These are phyloP conservation scores for Poeciliopsis turneri DNA, from an alignment of 2,797 vertebrate species.

Conservation along the genomic window DNA sequence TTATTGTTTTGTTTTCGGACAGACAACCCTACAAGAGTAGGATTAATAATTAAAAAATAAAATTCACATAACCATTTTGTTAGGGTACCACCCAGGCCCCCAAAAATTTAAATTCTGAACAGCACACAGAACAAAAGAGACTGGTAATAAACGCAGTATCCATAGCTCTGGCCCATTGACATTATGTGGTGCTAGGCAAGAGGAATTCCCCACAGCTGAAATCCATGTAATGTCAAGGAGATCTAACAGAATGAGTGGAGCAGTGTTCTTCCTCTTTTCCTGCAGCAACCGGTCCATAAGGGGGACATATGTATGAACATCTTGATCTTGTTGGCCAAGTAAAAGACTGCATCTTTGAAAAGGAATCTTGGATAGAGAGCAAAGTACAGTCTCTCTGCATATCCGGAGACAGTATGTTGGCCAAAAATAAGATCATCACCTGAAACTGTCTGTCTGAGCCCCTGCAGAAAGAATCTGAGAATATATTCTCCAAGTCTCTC, in stretches of 20 bases:
- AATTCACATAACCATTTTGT: not conserved
- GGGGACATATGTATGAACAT: not conserved
- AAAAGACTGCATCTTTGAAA: not conserved
- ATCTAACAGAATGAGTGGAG: not conserved
- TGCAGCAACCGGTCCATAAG: not conserved
- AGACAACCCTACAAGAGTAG: not conserved
- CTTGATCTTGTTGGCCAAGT: not conserved
- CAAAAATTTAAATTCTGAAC: not conserved
- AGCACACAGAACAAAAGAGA: not conserved
- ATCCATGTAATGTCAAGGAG: not conserved
- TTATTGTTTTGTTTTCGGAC: not conserved
- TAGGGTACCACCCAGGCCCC: not conserved
- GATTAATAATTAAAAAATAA: not conserved
- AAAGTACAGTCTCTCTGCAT: not conserved
- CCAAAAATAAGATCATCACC: not conserved
- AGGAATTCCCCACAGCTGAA: not conserved
- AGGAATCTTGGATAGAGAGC: not conserved
- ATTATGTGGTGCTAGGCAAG: not conserved
- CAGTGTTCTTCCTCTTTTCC: not conserved
- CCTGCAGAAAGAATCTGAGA: not conserved
- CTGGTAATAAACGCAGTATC: not conserved
- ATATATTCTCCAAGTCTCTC: not conserved
- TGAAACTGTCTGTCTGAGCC: not conserved
- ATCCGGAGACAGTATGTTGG: not conserved
- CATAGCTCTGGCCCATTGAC: not conserved